phyloP scores from a whole-genome alignment of 2,888 invertebrate genomes.

The Monochamus alternatus region DNA sequence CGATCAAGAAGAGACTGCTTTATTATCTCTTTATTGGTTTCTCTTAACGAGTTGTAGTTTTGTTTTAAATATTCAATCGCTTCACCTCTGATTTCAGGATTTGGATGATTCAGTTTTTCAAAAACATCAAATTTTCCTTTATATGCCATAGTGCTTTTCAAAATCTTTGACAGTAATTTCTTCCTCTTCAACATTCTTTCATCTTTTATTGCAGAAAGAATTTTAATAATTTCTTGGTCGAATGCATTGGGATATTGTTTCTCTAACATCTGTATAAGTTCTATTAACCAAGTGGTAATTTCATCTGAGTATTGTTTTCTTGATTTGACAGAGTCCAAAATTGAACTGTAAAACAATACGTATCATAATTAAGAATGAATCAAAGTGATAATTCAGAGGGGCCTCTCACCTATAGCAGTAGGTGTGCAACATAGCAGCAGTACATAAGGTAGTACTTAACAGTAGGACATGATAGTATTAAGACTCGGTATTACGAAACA shows the following conservation, averaged over 20 bases:
- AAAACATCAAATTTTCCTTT: slow-evolving; percentile 71
- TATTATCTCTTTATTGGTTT: slow-evolving; percentile 76
- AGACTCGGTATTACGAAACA: too few relatives aligned
- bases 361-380: slow-evolving; percentile 30
- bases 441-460: too few relatives aligned
- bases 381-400: too few relatives aligned
- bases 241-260: slow-evolving; percentile 81
- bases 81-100: slow-evolving; percentile 77
- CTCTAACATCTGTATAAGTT: slow-evolving; percentile 77
- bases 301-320: slow-evolving; percentile 55
- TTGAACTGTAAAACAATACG: slow-evolving; percentile 58
- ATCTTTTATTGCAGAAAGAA: slow-evolving; percentile 67
- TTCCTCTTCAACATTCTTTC: slow-evolving; percentile 48
- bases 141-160: slow-evolving; percentile 56
- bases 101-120: slow-evolving; percentile 83
- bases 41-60: slow-evolving; percentile 72
- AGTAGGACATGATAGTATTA: too few relatives aligned
- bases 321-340: slow-evolving; percentile 58
- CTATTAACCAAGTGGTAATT: slow-evolving; percentile 60
- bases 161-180: slow-evolving; percentile 60
- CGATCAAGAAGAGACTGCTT: slow-evolving; percentile 78
- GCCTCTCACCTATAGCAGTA: too few relatives aligned
- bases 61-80: slow-evolving; percentile 79
- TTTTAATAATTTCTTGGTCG: slow-evolving; percentile 78
- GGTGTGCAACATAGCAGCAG: too few relatives aligned